Evolutionary conservation across 2,888 invertebrate species (phyloP).

Genomic region (Hemicrepidius hirtus): DNA sequence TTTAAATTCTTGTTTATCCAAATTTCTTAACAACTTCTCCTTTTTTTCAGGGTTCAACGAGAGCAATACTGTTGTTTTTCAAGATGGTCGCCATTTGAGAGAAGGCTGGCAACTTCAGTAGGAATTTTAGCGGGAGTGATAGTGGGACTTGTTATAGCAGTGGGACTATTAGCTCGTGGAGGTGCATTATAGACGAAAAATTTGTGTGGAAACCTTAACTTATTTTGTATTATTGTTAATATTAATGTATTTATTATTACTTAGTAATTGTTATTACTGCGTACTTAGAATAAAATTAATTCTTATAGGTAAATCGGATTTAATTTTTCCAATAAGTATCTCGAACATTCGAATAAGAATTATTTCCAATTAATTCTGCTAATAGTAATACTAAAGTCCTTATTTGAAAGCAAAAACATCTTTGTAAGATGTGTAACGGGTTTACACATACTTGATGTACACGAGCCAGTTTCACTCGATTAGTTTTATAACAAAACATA

Average conservation of each 20-base stretch:
- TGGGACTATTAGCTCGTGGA: conserved; percentile 57
- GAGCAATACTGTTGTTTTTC: conserved; percentile 72
- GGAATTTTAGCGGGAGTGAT: conserved; percentile 67
- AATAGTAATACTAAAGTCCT: no score
- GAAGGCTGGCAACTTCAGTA: conserved; percentile 65
- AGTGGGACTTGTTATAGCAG: conserved; percentile 64
- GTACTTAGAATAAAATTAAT: no score
- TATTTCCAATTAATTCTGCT: no score
- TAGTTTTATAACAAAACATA: conserved; percentile 22
- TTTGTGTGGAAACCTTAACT: conserved; percentile 38
- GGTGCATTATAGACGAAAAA: conserved; percentile 13
- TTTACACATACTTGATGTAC: not conserved
- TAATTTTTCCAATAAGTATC: no score
- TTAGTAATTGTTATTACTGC: no score
- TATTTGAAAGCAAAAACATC: not conserved
- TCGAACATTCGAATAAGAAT: no score
- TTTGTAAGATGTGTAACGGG: conserved; percentile 17
- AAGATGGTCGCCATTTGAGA: conserved; percentile 68
- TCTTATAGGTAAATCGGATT: no score
- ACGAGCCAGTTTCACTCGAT: conserved; percentile 9
- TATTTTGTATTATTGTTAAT: not conserved
- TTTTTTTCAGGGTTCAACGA: conserved; percentile 67
- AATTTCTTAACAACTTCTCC: no score
- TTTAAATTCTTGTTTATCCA: no score
- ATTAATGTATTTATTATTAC: not conserved